Conservation (phyloP, 2,888 invertebrate species). For the Cephus pulcher region DNA sequence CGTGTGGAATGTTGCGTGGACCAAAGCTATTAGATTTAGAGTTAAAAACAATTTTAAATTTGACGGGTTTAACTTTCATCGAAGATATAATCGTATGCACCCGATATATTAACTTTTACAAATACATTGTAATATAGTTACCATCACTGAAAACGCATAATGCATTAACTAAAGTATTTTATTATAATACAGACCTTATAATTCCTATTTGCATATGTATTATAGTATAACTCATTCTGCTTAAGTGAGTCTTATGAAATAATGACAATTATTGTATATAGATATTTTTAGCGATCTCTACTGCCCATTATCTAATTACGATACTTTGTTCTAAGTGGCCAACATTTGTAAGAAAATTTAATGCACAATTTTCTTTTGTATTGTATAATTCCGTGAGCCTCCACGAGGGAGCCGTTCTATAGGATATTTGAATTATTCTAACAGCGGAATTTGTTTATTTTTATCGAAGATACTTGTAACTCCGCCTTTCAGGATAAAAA, state of each 20-base stretch:
- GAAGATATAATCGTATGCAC: background rate
- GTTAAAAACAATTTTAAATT: background rate
- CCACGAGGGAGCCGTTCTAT: background rate
- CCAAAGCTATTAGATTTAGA: background rate
- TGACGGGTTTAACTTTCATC: background rate
- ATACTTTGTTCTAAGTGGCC: background rate
- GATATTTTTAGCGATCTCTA: constrained; percentile 15
- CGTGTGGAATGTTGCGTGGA: background rate
- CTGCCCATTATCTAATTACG: constrained; percentile 14
- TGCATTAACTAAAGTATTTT: background rate
- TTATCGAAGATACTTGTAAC: background rate
- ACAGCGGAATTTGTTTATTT: background rate
- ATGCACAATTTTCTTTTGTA: background rate
- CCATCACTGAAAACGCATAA: background rate
- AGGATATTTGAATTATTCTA: background rate
- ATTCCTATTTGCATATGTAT: background rate
- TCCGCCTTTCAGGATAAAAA: background rate
- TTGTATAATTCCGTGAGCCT: background rate
- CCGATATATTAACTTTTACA: background rate
- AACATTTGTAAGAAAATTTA: background rate
- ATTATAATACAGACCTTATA: background rate
- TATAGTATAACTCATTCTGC: constrained; percentile 4
- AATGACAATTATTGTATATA: constrained; percentile 21
- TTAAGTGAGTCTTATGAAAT: constrained; percentile 1
- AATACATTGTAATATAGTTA: background rate